Percentiles rank a stretch among this genome's conserved stretches.
Evolutionary conservation across 2,797 vertebrate genomes (phyloP).

Genomic region (Crenuchus spilurus): DNA sequence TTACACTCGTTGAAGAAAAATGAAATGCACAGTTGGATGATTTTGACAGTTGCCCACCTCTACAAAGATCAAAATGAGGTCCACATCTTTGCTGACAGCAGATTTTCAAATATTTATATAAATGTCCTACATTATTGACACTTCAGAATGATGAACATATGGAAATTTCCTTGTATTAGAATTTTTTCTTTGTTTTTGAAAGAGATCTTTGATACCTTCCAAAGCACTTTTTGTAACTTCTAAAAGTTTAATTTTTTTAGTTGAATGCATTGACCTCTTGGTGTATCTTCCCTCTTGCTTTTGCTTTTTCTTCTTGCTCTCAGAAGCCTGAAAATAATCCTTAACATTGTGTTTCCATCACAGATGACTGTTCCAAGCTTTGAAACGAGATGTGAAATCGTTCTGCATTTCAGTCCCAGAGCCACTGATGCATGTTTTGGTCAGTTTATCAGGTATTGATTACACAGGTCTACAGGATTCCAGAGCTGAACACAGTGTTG

Average conservation of each 20-base stretch:
- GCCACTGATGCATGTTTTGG: constrained; percentile 1
- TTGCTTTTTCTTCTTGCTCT: constrained; percentile 5
- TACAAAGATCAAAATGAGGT: background rate
- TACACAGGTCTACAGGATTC: background rate
- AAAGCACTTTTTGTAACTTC: constrained; percentile 26
- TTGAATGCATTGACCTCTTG: background rate
- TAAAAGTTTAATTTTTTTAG: background rate
- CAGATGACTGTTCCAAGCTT: background rate
- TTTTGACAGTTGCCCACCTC: background rate
- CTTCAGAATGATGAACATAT: no score
- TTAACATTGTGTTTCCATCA: background rate
- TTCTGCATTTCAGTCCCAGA: background rate
- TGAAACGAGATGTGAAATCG: background rate
- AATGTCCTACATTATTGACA: constrained; percentile 26
- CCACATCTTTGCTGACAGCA: background rate
- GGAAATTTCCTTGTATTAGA: no score
- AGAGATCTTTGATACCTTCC: background rate
- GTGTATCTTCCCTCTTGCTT: background rate
- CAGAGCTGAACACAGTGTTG: no score
- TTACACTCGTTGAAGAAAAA: background rate
- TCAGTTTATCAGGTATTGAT: constrained; percentile 27
- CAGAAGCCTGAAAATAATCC: background rate
- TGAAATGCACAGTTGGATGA: background rate
- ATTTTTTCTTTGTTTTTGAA: background rate
- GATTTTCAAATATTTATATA: background rate